phyloP scores from a whole-genome alignment of 2,797 vertebrate genomes.

The Cephalopachus bancanus region DNA sequence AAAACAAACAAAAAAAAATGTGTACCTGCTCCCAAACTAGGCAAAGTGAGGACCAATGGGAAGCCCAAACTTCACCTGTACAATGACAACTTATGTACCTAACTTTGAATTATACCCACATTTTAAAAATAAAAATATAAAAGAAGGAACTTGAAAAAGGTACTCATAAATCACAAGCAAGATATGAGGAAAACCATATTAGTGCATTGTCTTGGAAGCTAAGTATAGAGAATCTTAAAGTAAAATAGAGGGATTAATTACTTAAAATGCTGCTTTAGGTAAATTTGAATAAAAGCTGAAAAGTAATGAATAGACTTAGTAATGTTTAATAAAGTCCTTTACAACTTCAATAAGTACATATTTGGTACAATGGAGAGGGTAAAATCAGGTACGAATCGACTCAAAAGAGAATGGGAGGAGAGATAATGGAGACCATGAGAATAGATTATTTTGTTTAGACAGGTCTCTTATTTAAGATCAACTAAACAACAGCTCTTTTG shows the following conservation, averaged over 20 bases:
- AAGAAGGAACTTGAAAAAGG: neutral
- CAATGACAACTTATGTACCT: too few species aligned
- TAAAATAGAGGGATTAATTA: neutral
- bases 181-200: neutral
- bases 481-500: neutral
- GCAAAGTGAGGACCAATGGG: too few species aligned
- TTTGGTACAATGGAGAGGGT: neutral
- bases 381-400: neutral
- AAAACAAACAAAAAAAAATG: too few species aligned
- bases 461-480: conserved; percentile 4
- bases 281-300: neutral
- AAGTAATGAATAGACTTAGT: neutral
- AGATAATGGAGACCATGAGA: neutral
- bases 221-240: neutral
- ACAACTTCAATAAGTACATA: neutral
- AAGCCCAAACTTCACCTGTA: too few species aligned
- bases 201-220: neutral
- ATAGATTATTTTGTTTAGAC: neutral
- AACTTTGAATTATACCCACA: too few species aligned
- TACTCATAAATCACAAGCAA: neutral
- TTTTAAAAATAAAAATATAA: too few species aligned
- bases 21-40: too few species aligned
- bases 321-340: neutral
- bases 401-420: neutral
- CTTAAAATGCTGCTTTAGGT: conserved; percentile 9